Evolutionary conservation across 2,113 vertebrate species (phyloP).

Genomic region (Prinia subflava): DNA sequence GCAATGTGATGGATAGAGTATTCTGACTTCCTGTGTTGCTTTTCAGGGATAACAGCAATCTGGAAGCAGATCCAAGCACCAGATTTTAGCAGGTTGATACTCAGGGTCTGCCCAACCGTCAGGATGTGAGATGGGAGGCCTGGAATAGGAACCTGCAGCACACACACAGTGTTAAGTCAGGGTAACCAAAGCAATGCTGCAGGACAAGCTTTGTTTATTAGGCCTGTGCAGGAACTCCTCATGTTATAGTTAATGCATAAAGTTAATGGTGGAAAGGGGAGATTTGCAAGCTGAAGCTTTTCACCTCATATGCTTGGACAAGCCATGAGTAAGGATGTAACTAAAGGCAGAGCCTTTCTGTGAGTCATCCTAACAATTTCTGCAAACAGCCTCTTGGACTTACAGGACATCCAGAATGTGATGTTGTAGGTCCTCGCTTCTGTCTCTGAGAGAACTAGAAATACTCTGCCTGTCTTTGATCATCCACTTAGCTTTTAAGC

Average conservation of each 20-base stretch:
- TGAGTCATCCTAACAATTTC: background rate
- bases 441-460: background rate
- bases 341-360: background rate
- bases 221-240: background rate
- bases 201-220: background rate
- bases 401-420: background rate
- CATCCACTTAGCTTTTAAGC: constrained; percentile 4
- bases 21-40: background rate
- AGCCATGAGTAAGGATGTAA: background rate
- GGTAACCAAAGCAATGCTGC: background rate
- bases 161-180: background rate
- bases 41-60: background rate
- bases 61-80: background rate
- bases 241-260: background rate
- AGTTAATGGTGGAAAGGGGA: background rate
- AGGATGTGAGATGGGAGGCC: background rate
- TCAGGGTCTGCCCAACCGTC: background rate
- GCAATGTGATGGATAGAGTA: background rate
- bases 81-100: background rate
- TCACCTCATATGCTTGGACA: background rate
- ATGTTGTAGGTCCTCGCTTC: background rate
- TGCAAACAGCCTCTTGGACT: background rate
- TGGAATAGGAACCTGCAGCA: background rate
- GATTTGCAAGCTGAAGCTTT: background rate
- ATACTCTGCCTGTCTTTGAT: background rate